Conservation (phyloP, 2,888 invertebrate species). For the Nematopogon swammerdamellus region DNA sequence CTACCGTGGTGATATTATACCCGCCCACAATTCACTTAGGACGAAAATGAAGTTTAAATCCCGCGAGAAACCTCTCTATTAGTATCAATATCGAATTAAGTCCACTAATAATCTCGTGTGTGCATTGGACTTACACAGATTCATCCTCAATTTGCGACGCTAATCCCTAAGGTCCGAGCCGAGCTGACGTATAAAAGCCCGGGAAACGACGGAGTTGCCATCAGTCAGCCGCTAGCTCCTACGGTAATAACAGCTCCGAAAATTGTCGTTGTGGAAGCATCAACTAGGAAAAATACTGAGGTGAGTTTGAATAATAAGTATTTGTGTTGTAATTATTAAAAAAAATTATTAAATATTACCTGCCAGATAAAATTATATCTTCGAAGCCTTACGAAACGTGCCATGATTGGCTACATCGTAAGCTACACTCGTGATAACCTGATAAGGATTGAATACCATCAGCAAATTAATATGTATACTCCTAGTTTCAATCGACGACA, state of each 20-base stretch:
- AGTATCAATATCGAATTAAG: not conserved
- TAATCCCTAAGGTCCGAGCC: not conserved
- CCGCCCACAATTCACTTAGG: not conserved
- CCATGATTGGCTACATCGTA: too few relatives aligned
- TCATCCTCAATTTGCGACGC: not conserved
- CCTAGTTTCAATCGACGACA: too few relatives aligned
- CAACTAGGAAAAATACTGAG: too few relatives aligned
- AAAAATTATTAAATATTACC: too few relatives aligned
- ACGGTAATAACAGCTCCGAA: conserved; percentile 23
- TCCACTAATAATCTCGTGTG: not conserved
- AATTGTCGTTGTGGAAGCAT: conserved; percentile 1
- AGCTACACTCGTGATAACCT: too few relatives aligned
- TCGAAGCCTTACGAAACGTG: too few relatives aligned
- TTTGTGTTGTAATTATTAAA: too few relatives aligned
- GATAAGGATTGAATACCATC: too few relatives aligned
- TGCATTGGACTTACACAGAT: not conserved
- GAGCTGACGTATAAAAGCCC: conserved; percentile 32
- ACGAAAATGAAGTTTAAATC: not conserved
- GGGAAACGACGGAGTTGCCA: conserved; percentile 20
- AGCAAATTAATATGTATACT: too few relatives aligned
- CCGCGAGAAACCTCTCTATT: not conserved
- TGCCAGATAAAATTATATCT: too few relatives aligned
- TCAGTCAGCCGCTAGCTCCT: conserved; percentile 29
- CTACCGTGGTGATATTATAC: too few relatives aligned
- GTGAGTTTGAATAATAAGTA: too few relatives aligned